phyloP scores from a whole-genome alignment of 1,140 invertebrate genomes.

The Heliconius hermathena region DNA sequence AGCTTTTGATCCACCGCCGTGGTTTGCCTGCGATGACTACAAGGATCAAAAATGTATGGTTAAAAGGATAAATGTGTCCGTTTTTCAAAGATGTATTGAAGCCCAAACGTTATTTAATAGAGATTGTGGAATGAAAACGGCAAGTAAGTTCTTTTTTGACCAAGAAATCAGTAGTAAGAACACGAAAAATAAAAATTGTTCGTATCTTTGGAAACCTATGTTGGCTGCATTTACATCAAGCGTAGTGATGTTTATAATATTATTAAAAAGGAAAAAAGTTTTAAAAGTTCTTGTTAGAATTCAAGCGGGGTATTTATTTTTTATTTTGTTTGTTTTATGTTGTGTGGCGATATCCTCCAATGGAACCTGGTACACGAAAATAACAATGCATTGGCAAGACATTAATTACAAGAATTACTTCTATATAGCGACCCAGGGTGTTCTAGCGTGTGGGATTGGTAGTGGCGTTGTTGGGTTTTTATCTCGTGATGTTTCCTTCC shows the following conservation, averaged over 20 bases:
- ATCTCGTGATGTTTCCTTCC: conserved; percentile 58
- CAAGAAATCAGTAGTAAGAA: conserved; percentile 62
- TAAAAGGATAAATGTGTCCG: conserved; percentile 60
- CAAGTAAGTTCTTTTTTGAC: conserved; percentile 64
- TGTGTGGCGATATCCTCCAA: conserved; percentile 61
- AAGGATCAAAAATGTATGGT: conserved; percentile 62
- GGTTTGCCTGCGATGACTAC: conserved; percentile 64
- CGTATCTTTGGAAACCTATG: conserved; percentile 57
- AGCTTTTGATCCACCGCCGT: conserved; percentile 61
- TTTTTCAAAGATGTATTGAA: conserved; percentile 71
- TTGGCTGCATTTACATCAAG: conserved; percentile 44
- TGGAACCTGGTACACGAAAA: conserved; percentile 65
- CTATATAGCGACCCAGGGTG: conserved; percentile 50
- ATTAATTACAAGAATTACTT: conserved; percentile 45
- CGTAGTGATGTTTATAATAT: conserved; percentile 51
- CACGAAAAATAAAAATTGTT: conserved; percentile 48
- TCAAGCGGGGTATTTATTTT: conserved; percentile 49
- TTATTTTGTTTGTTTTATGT: conserved; percentile 58
- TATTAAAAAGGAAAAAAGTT: conserved; percentile 59
- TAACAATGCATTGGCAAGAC: conserved; percentile 50
- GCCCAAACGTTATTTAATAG: conserved; percentile 56
- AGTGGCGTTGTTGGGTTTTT: conserved; percentile 63
- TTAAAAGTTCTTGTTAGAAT: conserved; percentile 54
- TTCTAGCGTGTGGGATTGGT: conserved; percentile 59
- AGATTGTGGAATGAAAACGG: conserved; percentile 69